A percentile compares a stretch with the other conserved stretches of the same genome.
These are phyloP conservation scores for Digitonthophagus gazella DNA, from an alignment of 2,888 invertebrate species.

Conservation along the genomic window DNA sequence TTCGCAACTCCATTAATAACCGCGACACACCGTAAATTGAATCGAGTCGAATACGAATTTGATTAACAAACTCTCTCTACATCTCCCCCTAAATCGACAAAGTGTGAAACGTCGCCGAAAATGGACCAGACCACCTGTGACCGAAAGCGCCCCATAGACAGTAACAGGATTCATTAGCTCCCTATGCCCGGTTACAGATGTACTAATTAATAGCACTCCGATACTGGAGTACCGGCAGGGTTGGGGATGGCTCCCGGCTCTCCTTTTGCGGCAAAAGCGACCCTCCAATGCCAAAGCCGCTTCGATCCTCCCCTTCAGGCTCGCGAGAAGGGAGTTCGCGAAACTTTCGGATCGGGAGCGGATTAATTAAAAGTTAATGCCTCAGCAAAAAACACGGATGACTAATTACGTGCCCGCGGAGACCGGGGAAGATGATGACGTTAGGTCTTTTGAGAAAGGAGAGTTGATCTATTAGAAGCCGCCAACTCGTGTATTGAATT, in stretches of 20 bases:
- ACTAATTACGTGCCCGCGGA: constrained; percentile 16
- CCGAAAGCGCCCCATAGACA: constrained; percentile 24
- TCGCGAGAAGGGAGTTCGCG: background rate
- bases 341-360: constrained; percentile 8
- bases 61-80: too few relatives aligned
- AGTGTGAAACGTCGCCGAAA: constrained; percentile 2
- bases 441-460: constrained; percentile 1
- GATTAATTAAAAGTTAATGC: constrained; percentile 14
- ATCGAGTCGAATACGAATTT: background rate
- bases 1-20: too few relatives aligned
- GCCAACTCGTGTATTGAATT: background rate
- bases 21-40: background rate
- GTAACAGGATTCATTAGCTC: constrained; percentile 42
- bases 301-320: background rate
- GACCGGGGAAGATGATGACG: constrained; percentile 12
- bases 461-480: background rate
- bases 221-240: constrained; percentile 22
- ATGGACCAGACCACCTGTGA: constrained; percentile 34
- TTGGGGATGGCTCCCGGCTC: background rate
- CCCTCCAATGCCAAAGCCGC: background rate
- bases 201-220: constrained; percentile 38
- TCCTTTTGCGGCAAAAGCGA: constrained; percentile 14
- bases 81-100: background rate
- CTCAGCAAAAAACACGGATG: constrained; percentile 11
- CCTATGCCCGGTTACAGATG: constrained; percentile 33